phyloP scores from a whole-genome alignment of 1,140 invertebrate species.

The Saxidomus purpurata region DNA sequence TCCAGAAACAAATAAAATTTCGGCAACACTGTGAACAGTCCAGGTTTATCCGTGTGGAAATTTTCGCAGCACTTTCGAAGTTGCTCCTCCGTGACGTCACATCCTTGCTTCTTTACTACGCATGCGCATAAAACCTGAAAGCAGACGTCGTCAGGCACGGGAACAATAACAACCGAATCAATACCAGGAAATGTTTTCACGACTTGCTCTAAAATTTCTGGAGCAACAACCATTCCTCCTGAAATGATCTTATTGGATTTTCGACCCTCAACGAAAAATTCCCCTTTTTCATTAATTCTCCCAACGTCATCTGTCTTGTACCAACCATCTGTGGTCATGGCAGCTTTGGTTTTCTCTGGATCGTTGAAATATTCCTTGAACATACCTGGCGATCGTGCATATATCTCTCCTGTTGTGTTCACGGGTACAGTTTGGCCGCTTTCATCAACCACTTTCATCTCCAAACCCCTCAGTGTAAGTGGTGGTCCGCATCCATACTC shows the following conservation, averaged over 20 bases:
- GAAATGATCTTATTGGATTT: conserved; percentile 60
- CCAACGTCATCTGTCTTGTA: conserved; percentile 86
- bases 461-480: background rate
- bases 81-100: conserved; percentile 3
- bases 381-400: conserved; percentile 50
- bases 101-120: background rate
- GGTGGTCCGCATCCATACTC: conserved; percentile 17
- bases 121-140: conserved; percentile 53
- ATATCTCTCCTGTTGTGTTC: conserved; percentile 50
- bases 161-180: conserved; percentile 47
- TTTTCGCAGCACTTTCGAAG: conserved; percentile 1
- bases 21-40: conserved; percentile 36
- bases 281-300: conserved; percentile 68
- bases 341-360: conserved; percentile 84
- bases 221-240: conserved; percentile 58
- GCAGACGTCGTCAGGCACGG: conserved; percentile 46
- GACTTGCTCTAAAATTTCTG: conserved; percentile 47
- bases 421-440: background rate
- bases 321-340: conserved; percentile 86
- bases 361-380: conserved; percentile 91
- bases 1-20: conserved; percentile 38
- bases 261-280: conserved; percentile 56
- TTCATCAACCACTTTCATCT: conserved; percentile 63
- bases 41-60: background rate
- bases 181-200: conserved; percentile 19